Evolutionary conservation across 92 coral and sea anemone genomes (phyloP).

Genomic region (Porites divaricata): DNA sequence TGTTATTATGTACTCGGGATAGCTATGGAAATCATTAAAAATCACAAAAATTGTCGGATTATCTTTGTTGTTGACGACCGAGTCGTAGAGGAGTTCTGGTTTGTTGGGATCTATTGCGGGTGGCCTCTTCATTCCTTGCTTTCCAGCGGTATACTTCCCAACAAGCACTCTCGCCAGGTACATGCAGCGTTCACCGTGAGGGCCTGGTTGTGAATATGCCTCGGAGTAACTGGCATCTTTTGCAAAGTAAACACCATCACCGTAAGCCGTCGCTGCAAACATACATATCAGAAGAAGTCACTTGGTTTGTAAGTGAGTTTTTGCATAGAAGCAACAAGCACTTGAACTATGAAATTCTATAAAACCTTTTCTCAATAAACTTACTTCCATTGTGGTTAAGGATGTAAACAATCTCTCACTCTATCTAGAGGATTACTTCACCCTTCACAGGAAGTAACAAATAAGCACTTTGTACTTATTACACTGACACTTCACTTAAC

Average conservation of each 20-base stretch:
- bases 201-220: constrained; percentile 37
- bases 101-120: constrained; percentile 66
- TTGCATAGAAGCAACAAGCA: no score
- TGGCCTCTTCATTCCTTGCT: constrained; percentile 66
- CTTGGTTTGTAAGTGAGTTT: no score
- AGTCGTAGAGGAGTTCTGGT: constrained; percentile 68
- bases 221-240: constrained; percentile 62
- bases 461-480: no score
- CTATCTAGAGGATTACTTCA: no score
- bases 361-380: no score
- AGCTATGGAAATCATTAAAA: constrained; percentile 68
- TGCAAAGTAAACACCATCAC: constrained; percentile 89
- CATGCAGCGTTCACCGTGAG: constrained; percentile 55
- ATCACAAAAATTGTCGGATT: constrained; percentile 66
- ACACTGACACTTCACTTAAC: no score
- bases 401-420: no score
- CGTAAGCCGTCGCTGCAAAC: constrained; percentile 53
- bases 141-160: constrained; percentile 68
- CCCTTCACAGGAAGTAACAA: no score
- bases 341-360: no score
- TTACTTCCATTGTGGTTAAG: no score
- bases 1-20: constrained; percentile 81
- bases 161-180: constrained; percentile 82
- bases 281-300: no score
- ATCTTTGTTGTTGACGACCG: constrained; percentile 57